Evolutionary conservation across 2,113 vertebrate species (phyloP), one percentile per base, ranked within the genome.

Genomic region (Pseudorasbora parva): DNA sequence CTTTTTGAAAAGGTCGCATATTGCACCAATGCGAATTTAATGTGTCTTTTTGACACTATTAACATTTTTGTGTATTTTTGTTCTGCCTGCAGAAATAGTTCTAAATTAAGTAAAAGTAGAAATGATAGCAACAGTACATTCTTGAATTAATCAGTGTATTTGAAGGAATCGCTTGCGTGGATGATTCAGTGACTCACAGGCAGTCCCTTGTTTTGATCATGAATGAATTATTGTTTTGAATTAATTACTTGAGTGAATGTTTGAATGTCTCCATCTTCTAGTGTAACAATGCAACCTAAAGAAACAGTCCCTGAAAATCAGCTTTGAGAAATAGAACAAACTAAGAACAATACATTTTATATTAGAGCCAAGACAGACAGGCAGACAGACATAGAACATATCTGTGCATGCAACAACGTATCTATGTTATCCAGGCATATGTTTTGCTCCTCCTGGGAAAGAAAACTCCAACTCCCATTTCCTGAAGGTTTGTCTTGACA

Each of bases 401-500:
- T 15, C 14, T 49, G 14, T 49, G 14, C 4, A 54, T 8, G 17
- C 17, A 54, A 54, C 49, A 54, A 54, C 51, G 7, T 6, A 19
- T 54, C 15, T 51, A 17, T 54, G 17, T 19, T 19, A 17, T 54
- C 47, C 7, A 76, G 17, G 37, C 27, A 76, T n/a, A 51, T 54
- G 25, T 75, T 54, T 17, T 51, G 9, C 33, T 25, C 21, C n/a
- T 5, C 14, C 30, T 57, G 30, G 10, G 41, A 23, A 14, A 23
- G 11, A 23, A 43, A 8, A 14, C 10, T 76, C 27, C 30, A 43
- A 33, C 8, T 41, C 12, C 33, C 14, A 43, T 45, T 78, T 78
- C 56, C 33, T 25, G n/a, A 30, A 23, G 75, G 37, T 21, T 78
- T 12, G 56, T 60, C 21, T 78, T 78, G 56, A 59, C 33, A 77